These are phyloP conservation scores for Platalea minor DNA, from an alignment of 2,797 vertebrate genomes.

Conservation along the genomic window DNA sequence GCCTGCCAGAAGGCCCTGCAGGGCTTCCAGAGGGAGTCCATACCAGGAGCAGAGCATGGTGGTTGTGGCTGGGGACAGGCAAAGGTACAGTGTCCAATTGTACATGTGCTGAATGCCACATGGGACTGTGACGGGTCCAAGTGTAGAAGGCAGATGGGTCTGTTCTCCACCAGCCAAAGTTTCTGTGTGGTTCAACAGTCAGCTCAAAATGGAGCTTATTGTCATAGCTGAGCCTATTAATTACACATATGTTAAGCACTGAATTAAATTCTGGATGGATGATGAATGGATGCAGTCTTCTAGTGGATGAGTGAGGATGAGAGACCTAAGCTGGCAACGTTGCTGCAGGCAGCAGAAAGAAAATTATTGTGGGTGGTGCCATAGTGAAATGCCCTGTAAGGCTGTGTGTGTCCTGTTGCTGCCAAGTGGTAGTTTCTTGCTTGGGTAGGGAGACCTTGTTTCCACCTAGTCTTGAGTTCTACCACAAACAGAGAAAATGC, in stretches of 20 bases:
- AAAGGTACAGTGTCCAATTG: neutral
- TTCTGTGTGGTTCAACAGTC: constrained; percentile 5
- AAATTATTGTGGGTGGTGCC: neutral
- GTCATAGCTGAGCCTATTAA: constrained; percentile 6
- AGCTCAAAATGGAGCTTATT: constrained; percentile 9
- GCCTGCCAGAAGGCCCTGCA: neutral
- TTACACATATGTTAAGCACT: constrained; percentile 30
- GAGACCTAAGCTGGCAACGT: neutral
- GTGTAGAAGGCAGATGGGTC: neutral
- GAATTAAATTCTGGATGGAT: neutral
- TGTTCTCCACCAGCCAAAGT: neutral
- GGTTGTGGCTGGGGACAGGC: neutral
- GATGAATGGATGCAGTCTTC: constrained; percentile 17
- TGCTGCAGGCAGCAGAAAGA: neutral
- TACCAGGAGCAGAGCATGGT: neutral
- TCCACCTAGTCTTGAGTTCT: neutral
- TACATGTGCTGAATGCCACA: neutral
- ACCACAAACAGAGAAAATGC: neutral
- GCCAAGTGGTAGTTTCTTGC: neutral
- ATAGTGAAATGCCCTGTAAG: neutral
- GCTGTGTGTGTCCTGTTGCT: neutral
- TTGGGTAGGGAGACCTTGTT: neutral
- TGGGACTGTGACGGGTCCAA: neutral
- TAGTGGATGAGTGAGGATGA: neutral
- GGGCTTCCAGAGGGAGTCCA: neutral